Evolutionary conservation across 2,797 vertebrate species (phyloP).

Genomic region (Gymnopithys bicolor): DNA sequence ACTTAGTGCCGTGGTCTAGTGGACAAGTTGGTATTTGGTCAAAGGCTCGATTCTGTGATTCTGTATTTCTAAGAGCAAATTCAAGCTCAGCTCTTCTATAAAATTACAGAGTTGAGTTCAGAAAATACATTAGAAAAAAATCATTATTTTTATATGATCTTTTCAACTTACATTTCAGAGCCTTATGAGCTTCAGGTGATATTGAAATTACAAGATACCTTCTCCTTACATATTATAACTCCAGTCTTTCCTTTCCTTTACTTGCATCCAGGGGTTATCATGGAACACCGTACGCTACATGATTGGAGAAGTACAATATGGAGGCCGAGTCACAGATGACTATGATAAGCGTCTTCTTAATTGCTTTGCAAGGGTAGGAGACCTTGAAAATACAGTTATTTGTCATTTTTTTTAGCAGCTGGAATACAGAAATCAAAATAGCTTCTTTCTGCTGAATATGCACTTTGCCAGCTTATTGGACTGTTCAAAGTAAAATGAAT

Average conservation of each 20-base stretch:
- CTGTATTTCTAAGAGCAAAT: neutral
- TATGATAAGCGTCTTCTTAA: slow-evolving; percentile 84
- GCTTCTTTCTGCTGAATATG: neutral
- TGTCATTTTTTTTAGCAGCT: neutral
- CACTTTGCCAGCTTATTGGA: neutral
- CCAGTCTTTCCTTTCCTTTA: neutral
- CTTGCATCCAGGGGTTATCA: slow-evolving; percentile 72
- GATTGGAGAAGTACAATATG: slow-evolving; percentile 84
- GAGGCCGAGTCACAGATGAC: slow-evolving; percentile 78
- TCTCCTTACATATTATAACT: neutral
- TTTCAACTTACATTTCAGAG: neutral
- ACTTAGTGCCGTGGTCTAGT: neutral
- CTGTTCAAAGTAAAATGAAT: neutral
- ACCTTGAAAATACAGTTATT: neutral
- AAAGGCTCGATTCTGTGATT: neutral
- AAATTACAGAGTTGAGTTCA: neutral
- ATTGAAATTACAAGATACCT: neutral
- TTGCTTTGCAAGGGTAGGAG: slow-evolving; percentile 82
- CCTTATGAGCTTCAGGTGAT: neutral
- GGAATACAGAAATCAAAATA: neutral
- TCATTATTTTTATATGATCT: neutral
- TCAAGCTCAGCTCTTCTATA: neutral
- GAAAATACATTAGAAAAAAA: neutral
- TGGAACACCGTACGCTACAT: slow-evolving; percentile 81
- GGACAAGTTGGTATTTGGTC: neutral